These are phyloP conservation scores for Babyrousa celebensis DNA, from an alignment of 2,797 vertebrate species.

Conservation along the genomic window DNA sequence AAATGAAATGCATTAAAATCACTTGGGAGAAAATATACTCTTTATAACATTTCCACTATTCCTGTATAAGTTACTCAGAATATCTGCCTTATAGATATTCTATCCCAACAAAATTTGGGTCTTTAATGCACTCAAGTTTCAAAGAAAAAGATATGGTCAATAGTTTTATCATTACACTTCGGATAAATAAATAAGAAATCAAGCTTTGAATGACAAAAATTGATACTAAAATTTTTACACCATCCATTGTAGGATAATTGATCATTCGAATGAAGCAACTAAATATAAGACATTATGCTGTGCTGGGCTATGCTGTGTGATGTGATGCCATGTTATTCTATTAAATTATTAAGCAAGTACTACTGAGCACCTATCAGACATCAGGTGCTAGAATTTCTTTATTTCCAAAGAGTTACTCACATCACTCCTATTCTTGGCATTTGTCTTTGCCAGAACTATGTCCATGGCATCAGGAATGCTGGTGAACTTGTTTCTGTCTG, in stretches of 20 bases:
- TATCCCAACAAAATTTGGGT: neutral
- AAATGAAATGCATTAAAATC: conserved; percentile 14
- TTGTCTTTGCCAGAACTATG: conserved; percentile 93
- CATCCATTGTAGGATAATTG: neutral
- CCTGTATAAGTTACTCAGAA: neutral
- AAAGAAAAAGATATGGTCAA: neutral
- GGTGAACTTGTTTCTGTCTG: conserved; percentile 93
- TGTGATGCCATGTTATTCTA: neutral
- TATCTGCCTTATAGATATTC: neutral
- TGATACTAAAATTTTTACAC: conserved; percentile 1
- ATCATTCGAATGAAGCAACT: conserved; percentile 26
- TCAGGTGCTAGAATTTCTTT: neutral
- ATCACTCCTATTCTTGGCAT: conserved; percentile 95
- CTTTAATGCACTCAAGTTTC: conserved; percentile 56
- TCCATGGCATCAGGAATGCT: conserved; percentile 97
- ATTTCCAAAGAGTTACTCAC: conserved; percentile 89
- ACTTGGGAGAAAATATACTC: neutral
- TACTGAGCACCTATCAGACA: neutral
- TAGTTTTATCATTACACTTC: conserved; percentile 27
- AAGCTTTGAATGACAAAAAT: conserved; percentile 5
- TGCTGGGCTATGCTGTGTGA: neutral
- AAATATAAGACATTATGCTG: neutral
- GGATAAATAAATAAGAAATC: neutral
- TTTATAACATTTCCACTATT: conserved; percentile 34
- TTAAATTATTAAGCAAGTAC: neutral